Evolutionary conservation across 2,888 invertebrate genomes (phyloP).

Genomic region (Eilema caniola): DNA sequence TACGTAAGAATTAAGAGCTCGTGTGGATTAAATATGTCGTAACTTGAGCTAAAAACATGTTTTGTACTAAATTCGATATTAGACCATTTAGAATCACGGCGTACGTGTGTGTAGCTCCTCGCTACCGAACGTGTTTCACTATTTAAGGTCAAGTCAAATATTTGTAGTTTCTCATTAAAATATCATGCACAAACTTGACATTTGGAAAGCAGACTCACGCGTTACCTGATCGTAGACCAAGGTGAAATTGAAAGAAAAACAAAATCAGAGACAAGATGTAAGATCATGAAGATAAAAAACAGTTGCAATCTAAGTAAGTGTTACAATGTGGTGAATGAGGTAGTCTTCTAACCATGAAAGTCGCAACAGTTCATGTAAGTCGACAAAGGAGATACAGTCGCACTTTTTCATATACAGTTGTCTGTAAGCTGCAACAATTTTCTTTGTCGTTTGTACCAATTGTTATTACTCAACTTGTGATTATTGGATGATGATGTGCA

Average conservation of each 20-base stretch:
- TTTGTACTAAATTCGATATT: neutral
- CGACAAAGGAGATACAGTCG: too few relatives aligned
- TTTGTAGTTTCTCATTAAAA: neutral
- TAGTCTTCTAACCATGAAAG: neutral
- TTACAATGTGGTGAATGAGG: too few relatives aligned
- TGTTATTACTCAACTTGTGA: neutral
- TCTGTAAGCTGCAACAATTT: too few relatives aligned
- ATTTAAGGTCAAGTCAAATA: neutral
- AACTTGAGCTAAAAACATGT: neutral
- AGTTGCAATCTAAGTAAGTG: neutral
- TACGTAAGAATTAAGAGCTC: neutral
- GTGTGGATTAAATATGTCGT: neutral
- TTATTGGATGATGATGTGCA: neutral
- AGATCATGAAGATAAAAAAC: neutral
- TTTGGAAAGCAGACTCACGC: neutral
- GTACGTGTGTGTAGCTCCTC: neutral
- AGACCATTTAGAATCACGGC: neutral
- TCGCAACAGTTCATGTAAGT: too few relatives aligned
- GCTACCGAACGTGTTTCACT: constrained; percentile 1
- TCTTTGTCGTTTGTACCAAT: too few relatives aligned
- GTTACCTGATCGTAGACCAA: neutral
- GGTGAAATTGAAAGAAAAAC: neutral
- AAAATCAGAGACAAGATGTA: neutral
- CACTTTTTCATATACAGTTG: too few relatives aligned
- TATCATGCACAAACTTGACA: neutral